These are phyloP conservation scores for Eulemur mongoz DNA, from an alignment of 2,797 vertebrate genomes.

Conservation along the genomic window DNA sequence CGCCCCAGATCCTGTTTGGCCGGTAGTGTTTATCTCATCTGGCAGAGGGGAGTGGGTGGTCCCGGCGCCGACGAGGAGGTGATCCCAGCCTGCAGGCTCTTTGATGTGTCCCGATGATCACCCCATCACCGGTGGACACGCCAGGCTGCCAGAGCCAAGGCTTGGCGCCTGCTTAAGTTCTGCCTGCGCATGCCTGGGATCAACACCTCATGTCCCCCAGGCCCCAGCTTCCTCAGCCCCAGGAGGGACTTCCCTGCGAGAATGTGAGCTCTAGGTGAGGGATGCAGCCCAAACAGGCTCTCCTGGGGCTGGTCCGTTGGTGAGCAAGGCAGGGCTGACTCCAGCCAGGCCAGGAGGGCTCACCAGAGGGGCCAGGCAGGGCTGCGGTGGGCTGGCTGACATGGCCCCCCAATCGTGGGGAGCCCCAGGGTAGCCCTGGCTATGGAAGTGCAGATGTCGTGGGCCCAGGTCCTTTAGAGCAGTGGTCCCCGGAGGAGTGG, in stretches of 20 bases:
- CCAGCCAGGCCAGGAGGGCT: background rate
- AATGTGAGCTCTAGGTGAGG: rapidly evolving
- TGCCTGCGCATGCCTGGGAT: background rate
- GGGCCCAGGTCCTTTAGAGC: background rate
- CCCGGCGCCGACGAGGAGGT: background rate
- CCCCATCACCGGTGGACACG: too few species aligned
- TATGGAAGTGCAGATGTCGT: rapidly evolving
- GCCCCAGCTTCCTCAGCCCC: background rate
- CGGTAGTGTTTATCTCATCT: background rate
- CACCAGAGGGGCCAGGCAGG: background rate
- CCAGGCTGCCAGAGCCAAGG: background rate
- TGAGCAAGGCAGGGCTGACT: background rate
- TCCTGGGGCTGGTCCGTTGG: background rate
- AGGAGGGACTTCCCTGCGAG: background rate
- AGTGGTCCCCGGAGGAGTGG: background rate
- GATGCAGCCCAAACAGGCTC: background rate
- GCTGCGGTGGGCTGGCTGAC: background rate
- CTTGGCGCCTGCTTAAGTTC: background rate
- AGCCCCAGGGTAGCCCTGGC: background rate
- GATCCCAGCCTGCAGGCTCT: background rate
- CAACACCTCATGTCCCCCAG: background rate
- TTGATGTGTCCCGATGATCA: background rate
- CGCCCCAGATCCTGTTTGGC: rapidly evolving
- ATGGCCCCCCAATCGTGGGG: too few species aligned
- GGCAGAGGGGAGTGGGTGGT: background rate